Evolutionary conservation across 2,797 vertebrate genomes (phyloP).

Genomic region (Phylloscopus collybita): DNA sequence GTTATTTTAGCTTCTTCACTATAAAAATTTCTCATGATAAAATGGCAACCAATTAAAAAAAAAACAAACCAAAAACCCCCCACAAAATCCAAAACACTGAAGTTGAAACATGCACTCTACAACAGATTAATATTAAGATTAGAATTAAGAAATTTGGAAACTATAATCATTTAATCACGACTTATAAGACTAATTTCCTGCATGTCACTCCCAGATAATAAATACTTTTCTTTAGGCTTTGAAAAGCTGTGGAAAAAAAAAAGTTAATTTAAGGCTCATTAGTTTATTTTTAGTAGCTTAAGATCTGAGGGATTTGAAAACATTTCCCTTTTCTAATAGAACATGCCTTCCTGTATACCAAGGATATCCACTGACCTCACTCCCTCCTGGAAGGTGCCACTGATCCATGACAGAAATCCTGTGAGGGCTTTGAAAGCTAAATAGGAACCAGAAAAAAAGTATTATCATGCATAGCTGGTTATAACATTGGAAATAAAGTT

Average conservation of each 20-base stretch:
- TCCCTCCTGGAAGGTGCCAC: conserved; percentile 81
- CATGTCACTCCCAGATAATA: conserved; percentile 80
- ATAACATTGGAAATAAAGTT: conserved; percentile 79
- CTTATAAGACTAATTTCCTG: conserved; percentile 81
- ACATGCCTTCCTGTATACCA: conserved; percentile 87
- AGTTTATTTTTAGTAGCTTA: conserved; percentile 85
- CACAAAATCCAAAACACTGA: not conserved
- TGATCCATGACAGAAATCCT: conserved; percentile 85
- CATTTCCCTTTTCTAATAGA: conserved; percentile 89
- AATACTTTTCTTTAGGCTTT: conserved; percentile 80
- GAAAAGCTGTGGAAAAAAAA: conserved; percentile 72
- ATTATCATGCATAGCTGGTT: conserved; percentile 81
- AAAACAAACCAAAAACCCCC: not conserved
- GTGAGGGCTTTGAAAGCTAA: conserved; percentile 83
- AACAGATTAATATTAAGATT: conserved; percentile 74
- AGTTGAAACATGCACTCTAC: conserved; percentile 58
- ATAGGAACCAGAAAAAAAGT: conserved; percentile 74
- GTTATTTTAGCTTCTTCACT: not conserved
- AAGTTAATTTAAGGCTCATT: conserved; percentile 82
- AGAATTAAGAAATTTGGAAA: conserved; percentile 76
- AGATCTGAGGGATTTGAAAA: conserved; percentile 82
- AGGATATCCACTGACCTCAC: conserved; percentile 90
- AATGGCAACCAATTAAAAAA: conserved; percentile 47
- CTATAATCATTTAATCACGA: conserved; percentile 72
- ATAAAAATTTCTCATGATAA: conserved; percentile 27